Conservation (phyloP, 2,888 invertebrate species). For the Napeogenes sylphis region DNA sequence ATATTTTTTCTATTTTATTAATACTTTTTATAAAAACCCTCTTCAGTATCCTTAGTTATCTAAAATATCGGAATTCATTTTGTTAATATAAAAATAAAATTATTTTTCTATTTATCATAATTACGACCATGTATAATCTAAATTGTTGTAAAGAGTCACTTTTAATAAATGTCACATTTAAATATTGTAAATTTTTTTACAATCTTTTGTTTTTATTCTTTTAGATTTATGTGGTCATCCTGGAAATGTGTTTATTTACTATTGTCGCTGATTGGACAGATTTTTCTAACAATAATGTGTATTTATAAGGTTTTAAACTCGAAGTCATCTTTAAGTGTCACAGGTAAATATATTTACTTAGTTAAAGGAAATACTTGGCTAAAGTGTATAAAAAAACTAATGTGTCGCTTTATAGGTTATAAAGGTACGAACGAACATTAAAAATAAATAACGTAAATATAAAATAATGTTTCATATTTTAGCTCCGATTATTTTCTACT, state of each 20-base stretch:
- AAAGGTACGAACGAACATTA: neutral
- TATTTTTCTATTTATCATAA: too few relatives aligned
- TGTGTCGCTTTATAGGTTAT: too few relatives aligned
- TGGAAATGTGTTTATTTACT: conserved; percentile 57
- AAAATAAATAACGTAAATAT: neutral
- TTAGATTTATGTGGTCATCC: conserved; percentile 54
- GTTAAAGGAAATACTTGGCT: too few relatives aligned
- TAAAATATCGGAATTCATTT: too few relatives aligned
- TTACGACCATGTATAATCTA: too few relatives aligned
- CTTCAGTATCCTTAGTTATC: too few relatives aligned
- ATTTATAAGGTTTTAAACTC: conserved; percentile 42
- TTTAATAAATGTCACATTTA: too few relatives aligned
- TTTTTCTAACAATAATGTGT: conserved; percentile 55
- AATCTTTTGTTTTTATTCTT: conserved; percentile 30
- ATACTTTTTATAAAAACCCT: too few relatives aligned
- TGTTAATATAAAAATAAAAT: too few relatives aligned
- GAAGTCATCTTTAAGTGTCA: conserved; percentile 43
- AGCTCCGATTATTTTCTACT: conserved; percentile 63
- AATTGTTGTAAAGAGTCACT: too few relatives aligned
- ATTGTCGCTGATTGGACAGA: conserved; percentile 56
- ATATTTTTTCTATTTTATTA: too few relatives aligned
- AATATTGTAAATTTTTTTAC: neutral
- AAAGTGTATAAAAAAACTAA: too few relatives aligned
- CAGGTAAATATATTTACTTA: neutral
- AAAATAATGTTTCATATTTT: conserved; percentile 26